Conservation (phyloP, 2,797 vertebrate genomes). For the Erethizon dorsatum region DNA sequence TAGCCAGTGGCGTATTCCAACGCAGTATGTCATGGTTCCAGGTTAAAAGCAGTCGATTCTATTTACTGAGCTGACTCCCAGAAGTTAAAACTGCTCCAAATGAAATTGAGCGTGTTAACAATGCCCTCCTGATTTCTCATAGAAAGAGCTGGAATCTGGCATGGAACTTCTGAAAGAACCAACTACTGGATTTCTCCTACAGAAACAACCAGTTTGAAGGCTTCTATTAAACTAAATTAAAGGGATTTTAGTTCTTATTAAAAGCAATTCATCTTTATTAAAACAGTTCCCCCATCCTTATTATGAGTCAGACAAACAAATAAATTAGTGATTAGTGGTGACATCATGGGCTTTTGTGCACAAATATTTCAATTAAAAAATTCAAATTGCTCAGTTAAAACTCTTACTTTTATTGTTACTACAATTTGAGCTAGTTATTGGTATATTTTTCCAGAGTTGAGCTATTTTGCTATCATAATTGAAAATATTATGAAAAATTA, state of each 20-base stretch:
- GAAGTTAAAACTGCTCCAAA: slow-evolving; percentile 57
- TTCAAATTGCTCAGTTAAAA: slow-evolving; percentile 66
- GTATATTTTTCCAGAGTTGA: slow-evolving; percentile 82
- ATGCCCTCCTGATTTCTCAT: slow-evolving; percentile 19
- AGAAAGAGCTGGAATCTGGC: slow-evolving; percentile 38
- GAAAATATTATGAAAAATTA: slow-evolving; percentile 66
- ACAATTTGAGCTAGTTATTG: slow-evolving; percentile 72
- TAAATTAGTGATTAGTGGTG: slow-evolving; percentile 74
- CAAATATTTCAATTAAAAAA: slow-evolving; percentile 80
- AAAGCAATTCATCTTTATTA: slow-evolving; percentile 78
- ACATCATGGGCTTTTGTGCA: slow-evolving; percentile 63
- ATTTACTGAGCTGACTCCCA: slow-evolving; percentile 22
- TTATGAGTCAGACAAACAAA: slow-evolving; percentile 77
- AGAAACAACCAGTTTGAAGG: slow-evolving; percentile 3
- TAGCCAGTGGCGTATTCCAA: not conserved
- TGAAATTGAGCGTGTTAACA: slow-evolving; percentile 22
- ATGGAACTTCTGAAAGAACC: slow-evolving; percentile 31
- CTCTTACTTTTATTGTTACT: slow-evolving; percentile 50
- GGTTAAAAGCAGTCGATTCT: slow-evolving; percentile 52
- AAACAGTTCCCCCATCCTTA: slow-evolving; percentile 69
- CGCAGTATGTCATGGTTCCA: not conserved
- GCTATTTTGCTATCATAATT: slow-evolving; percentile 82
- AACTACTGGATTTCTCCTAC: not conserved
- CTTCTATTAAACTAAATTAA: slow-evolving; percentile 71
- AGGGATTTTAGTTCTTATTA: slow-evolving; percentile 72